Evolutionary conservation across 2,113 vertebrate genomes (phyloP).

Genomic region (Amphiprion ocellaris): DNA sequence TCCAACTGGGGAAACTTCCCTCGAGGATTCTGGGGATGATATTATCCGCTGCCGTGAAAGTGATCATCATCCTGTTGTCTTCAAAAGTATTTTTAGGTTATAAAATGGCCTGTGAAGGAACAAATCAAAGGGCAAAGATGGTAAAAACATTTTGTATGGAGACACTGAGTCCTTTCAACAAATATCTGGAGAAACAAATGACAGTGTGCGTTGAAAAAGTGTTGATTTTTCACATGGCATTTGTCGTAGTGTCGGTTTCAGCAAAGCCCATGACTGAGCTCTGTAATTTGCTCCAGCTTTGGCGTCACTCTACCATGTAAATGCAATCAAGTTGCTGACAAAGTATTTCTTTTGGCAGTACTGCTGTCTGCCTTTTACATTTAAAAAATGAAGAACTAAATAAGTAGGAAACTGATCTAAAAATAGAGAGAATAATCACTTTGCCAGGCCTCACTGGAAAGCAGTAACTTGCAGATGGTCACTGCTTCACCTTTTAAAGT

Average conservation of each 20-base stretch:
- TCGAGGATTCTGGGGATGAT: conserved; percentile 16
- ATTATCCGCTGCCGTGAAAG: conserved; percentile 1
- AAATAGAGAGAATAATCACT: conserved; percentile 74
- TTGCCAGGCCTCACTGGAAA: conserved; percentile 28
- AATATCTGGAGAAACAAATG: background rate
- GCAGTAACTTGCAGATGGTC: conserved; percentile 43
- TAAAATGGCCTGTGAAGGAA: background rate
- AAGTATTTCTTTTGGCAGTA: conserved; percentile 76
- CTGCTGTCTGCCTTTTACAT: conserved; percentile 59
- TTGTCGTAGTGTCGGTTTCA: conserved; percentile 59
- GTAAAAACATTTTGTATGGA: background rate
- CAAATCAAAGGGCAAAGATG: conserved; percentile 5
- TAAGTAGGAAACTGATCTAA: conserved; percentile 61
- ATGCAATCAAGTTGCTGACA: conserved; percentile 80
- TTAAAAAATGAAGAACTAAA: conserved; percentile 62
- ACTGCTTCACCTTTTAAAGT: conserved; percentile 47
- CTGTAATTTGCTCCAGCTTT: conserved; percentile 75
- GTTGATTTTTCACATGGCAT: conserved; percentile 57
- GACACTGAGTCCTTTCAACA: conserved; percentile 14
- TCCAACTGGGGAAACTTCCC: background rate
- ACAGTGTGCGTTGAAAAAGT: conserved; percentile 9
- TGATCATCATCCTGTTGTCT: background rate
- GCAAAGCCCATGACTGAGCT: conserved; percentile 55
- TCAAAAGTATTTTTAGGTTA: background rate
- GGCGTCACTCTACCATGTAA: conserved; percentile 78